Base-by-base conservation (phyloP, 2,888 invertebrate genomes). In the Penaeus monodon region DNA sequence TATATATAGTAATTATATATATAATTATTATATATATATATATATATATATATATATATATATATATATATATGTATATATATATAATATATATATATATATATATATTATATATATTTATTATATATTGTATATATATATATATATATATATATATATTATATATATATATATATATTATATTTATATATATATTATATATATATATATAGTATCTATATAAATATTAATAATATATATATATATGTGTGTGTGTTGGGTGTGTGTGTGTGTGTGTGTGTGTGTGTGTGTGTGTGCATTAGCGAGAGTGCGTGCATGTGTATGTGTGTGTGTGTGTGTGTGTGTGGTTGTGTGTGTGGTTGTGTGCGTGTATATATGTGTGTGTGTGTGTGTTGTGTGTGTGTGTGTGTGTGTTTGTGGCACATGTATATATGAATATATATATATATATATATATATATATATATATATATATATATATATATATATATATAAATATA, bases 51-150 rank as follows among this genome's bases (percentile, higher is more conserved):
- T 68, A 70, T 64, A 79, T 79, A 79, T 79, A 79, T 64, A 64
- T 57, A 79, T 79, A 57, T 81, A 81, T 81, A 81, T 81, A 68
- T 81, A 81, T 81, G 68, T 81, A 24, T 68, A 68, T 81, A 81
- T 68, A 33, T 3, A 38, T 2, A 38, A 38, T 38, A 38, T 38
- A 6, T 3, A 4, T 38, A 38, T 38, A 38, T 38, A 38, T 38
- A 38, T 3, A 4, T 38, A 79, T 1, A 63, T 79, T 79, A 79
- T 79, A 63, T 81, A 81, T 81, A 22, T 79, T 0, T 33, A 77
- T 77, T 77, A 77, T 77, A 38, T 77, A 38, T n/a, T n/a, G n/a
- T n/a, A 77, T 77, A 38, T n/a, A 77, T 77, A 38, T 77, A 77
- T n/a, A 24, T 77, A 17, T n/a, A 77, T 77, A 38, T 77, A 77